Conservation (phyloP, 2,888 invertebrate genomes). For the Hypolimnas misippus region DNA sequence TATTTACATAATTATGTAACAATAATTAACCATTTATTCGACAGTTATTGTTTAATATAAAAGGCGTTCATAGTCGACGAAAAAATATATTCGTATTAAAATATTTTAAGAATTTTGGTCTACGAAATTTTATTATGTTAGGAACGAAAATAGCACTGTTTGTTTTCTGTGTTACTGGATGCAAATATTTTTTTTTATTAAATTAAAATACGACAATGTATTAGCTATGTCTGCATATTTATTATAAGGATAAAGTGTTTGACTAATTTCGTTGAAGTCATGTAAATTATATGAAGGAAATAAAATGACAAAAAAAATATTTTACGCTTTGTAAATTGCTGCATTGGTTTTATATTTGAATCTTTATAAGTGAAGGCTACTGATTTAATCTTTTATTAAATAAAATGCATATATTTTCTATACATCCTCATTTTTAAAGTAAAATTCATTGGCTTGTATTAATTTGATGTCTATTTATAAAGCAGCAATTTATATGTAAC, state of each 20-base stretch:
- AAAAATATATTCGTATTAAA: not conserved
- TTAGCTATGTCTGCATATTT: slow-evolving; percentile 28
- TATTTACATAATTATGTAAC: no score
- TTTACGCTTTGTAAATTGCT: slow-evolving; percentile 54
- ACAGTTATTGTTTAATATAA: not conserved
- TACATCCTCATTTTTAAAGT: not conserved
- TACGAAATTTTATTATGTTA: not conserved
- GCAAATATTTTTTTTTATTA: slow-evolving; percentile 15
- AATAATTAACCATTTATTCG: no score
- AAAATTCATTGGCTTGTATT: not conserved
- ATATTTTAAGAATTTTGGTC: not conserved
- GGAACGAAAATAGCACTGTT: not conserved
- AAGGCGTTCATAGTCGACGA: not conserved
- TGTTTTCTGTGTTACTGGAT: slow-evolving; percentile 8
- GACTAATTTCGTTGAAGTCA: slow-evolving; percentile 11
- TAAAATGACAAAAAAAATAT: slow-evolving; percentile 43
- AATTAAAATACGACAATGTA: slow-evolving; percentile 7
- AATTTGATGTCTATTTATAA: not conserved
- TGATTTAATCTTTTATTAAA: slow-evolving; percentile 14
- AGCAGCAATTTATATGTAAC: slow-evolving; percentile 15
- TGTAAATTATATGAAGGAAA: slow-evolving; percentile 25
- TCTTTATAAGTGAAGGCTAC: not conserved
- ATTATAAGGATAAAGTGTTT: slow-evolving; percentile 15
- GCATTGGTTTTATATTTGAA: slow-evolving; percentile 23
- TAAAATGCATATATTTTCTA: slow-evolving; percentile 24